Base-by-base conservation (phyloP, 2,113 vertebrate genomes). In the Propithecus coquereli region DNA sequence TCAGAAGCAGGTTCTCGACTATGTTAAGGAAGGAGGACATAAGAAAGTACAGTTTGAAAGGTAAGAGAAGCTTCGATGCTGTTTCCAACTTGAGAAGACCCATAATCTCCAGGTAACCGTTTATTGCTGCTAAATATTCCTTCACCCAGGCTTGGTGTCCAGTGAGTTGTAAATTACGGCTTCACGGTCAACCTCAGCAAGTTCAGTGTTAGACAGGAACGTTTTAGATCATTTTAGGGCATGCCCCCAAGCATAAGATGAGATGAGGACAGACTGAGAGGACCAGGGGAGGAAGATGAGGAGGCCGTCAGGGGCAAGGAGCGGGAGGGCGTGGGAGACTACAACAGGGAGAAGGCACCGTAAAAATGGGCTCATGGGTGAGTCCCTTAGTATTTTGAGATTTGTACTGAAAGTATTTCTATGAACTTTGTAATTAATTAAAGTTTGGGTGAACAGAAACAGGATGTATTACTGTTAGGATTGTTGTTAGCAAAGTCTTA, bases 1-100 rank as follows among this genome's bases (percentile, higher is more conserved):
- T 80, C 99, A 99, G 99, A 99, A 99, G 98, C 99, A 99, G 98
- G 99, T 99, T 98, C 99, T 99, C 85, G 99, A 99, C 98, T 99
- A 99, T 5, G 99, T 99, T 94, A 99, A 98, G 97, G 99, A 99
- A 98, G 99, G 99, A 23, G 99, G 99, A 96, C 99, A 99, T 98
- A 99, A 99, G 98, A 99, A 99, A 98, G 99, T 99, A 77, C 99
- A 99, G 17, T 99, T 99, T 98, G 99, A 99, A 97, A 99, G 99
- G 99, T 99, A 98, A 99, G 98, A 87, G 90, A 47, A 45, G 30
- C 18, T 76, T 93, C 59, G 0, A 0, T 37, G 37, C 59, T 68
- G 0, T 76, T 14, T 37, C 8, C 4, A 11, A 2, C 83, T 34
- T 20, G 80, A 90, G 90, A 14, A 71, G 80, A 73, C 17, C 77